Evolutionary conservation across 2,797 vertebrate genomes (phyloP).

Genomic region (Malacoctenus gilli): DNA sequence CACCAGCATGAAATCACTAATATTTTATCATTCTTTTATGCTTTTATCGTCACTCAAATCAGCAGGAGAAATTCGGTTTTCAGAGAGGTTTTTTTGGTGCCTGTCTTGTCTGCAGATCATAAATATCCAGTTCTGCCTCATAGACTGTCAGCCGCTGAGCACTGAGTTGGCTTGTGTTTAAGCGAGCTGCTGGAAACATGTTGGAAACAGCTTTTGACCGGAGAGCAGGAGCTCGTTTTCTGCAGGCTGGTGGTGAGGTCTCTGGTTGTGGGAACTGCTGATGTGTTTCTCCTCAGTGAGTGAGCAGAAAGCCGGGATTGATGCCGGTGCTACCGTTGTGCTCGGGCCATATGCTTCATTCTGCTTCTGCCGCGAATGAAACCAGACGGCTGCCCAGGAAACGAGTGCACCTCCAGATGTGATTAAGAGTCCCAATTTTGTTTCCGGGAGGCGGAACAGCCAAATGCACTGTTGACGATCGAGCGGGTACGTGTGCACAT

Average conservation of each 20-base stretch:
- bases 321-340: constrained; percentile 43
- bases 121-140: constrained; percentile 53
- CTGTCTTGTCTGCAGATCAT: constrained; percentile 35
- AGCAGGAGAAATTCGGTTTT: constrained; percentile 20
- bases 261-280: constrained; percentile 10
- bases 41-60: constrained; percentile 8
- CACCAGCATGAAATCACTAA: too few relatives aligned
- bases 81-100: constrained; percentile 7
- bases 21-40: too few relatives aligned
- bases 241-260: constrained; percentile 28
- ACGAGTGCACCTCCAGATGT: constrained; percentile 38
- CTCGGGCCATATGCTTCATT: constrained; percentile 41
- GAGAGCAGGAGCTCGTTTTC: constrained; percentile 23
- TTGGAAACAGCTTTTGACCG: constrained; percentile 15
- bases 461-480: constrained; percentile 17
- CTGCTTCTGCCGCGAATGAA: constrained; percentile 35
- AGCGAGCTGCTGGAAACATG: constrained; percentile 31
- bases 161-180: constrained; percentile 39
- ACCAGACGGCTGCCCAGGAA: constrained; percentile 44
- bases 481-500: constrained; percentile 1
- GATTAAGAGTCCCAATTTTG: constrained; percentile 30
- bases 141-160: constrained; percentile 36
- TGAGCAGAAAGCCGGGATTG: constrained; percentile 22
- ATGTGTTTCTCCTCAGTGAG: constrained; percentile 23
- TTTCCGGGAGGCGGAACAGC: constrained; percentile 22